These are phyloP conservation scores for Seladonia tumulorum DNA, from an alignment of 2,888 invertebrate species.

Conservation along the genomic window DNA sequence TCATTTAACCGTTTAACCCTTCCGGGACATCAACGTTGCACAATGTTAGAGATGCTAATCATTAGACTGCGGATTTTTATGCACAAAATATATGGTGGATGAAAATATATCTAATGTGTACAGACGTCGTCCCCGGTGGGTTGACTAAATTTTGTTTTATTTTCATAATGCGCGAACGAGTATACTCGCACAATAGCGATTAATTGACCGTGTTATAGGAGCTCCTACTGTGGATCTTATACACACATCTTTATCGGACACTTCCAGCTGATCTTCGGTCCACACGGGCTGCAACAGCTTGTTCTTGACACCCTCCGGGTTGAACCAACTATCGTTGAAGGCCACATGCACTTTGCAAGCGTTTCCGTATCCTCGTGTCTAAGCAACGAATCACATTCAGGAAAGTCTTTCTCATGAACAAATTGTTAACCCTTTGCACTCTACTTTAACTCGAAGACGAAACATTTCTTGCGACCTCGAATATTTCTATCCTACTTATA, in stretches of 20 bases:
- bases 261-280: constrained; percentile 85
- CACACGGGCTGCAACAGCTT: constrained; percentile 85
- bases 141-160: background rate
- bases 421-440: background rate
- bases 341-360: constrained; percentile 89
- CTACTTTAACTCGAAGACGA: too few relatives aligned
- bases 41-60: background rate
- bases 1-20: background rate
- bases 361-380: constrained; percentile 87
- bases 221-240: background rate
- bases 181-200: too few relatives aligned
- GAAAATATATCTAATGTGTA: too few relatives aligned
- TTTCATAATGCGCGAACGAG: background rate
- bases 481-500: background rate
- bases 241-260: constrained; percentile 51
- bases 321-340: constrained; percentile 87
- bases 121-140: too few relatives aligned
- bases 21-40: background rate
- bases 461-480: background rate
- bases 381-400: constrained; percentile 13
- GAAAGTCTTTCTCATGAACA: background rate
- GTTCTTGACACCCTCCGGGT: background rate
- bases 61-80: background rate
- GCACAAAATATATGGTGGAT: background rate
- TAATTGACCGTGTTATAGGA: background rate